These are phyloP conservation scores for Antrozous pallidus DNA, from an alignment of 2,797 vertebrate genomes.

Conservation along the genomic window DNA sequence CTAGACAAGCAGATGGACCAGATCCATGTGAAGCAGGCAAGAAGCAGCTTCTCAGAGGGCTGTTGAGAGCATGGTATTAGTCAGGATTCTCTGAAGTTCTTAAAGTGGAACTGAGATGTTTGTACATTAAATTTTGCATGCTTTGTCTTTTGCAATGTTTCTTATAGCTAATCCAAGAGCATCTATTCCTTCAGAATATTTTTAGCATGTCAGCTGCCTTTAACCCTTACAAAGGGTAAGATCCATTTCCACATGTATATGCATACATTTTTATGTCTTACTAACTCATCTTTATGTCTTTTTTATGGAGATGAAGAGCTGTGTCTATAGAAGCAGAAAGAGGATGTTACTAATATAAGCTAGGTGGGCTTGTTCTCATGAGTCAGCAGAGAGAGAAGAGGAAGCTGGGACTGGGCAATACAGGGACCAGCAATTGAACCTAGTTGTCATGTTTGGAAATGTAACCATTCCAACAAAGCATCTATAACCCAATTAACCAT, in stretches of 20 bases:
- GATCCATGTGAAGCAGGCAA: neutral
- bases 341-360: neutral
- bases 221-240: constrained; percentile 49
- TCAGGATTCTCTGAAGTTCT: constrained; percentile 26
- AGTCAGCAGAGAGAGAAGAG: neutral
- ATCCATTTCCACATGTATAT: constrained; percentile 1
- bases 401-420: neutral
- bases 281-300: neutral
- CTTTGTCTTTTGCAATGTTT: constrained; percentile 36
- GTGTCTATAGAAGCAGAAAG: neutral
- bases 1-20: neutral
- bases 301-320: constrained; percentile 32
- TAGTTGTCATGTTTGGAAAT: neutral
- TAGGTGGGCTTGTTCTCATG: neutral
- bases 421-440: neutral
- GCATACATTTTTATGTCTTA: constrained; percentile 45
- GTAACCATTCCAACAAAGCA: neutral
- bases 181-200: constrained; percentile 44
- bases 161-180: constrained; percentile 15
- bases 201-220: constrained; percentile 34
- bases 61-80: neutral
- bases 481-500: constrained; percentile 17
- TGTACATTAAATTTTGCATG: constrained; percentile 22
- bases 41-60: neutral
- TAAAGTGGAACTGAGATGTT: neutral